These are phyloP conservation scores for Aporrectodea caliginosa DNA, from an alignment of 1,140 invertebrate species.

Conservation along the genomic window DNA sequence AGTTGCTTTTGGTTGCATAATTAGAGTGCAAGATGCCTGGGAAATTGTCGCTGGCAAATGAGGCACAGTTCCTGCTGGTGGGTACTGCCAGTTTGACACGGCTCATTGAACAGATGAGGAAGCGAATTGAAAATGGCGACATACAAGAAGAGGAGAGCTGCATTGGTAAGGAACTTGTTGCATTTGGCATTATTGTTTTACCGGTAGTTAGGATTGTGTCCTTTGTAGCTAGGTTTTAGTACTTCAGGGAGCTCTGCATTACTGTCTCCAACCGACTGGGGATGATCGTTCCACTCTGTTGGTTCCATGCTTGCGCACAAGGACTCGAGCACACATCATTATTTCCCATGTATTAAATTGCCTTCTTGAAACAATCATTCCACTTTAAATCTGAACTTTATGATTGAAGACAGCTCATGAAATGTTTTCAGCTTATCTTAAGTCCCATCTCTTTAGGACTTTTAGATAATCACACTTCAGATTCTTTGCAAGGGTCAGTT, in stretches of 20 bases:
- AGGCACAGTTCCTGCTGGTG: constrained; percentile 81
- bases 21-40: background rate
- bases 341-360: too few relatives aligned
- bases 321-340: background rate
- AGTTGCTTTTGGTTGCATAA: background rate
- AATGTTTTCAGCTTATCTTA: too few relatives aligned
- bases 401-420: too few relatives aligned
- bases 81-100: constrained; percentile 71
- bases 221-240: too few relatives aligned
- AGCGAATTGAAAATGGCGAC: constrained; percentile 35
- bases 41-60: constrained; percentile 71
- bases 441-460: too few relatives aligned
- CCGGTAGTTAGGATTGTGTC: background rate
- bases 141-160: constrained; percentile 46
- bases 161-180: background rate
- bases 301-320: background rate
- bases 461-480: too few relatives aligned
- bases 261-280: too few relatives aligned
- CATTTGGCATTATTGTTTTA: background rate
- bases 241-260: too few relatives aligned
- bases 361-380: too few relatives aligned
- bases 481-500: too few relatives aligned
- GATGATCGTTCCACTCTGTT: too few relatives aligned
- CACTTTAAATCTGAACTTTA: too few relatives aligned
- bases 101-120: constrained; percentile 62